phyloP scores from a whole-genome alignment of 2,888 invertebrate genomes.

The Brachypalpus laphriformis region DNA sequence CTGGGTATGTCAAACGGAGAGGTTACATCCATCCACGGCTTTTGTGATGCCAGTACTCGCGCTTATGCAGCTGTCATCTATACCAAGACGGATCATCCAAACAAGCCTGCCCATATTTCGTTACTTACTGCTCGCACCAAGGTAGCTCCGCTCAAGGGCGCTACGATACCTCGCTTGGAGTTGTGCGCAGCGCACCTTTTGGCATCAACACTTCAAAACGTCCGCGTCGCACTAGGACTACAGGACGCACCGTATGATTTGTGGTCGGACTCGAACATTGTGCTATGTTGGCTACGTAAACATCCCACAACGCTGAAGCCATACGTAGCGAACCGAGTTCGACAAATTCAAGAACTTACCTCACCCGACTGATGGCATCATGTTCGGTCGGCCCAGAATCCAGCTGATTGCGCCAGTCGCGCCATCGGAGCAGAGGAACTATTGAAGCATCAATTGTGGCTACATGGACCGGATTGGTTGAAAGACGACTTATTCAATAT shows the following conservation, averaged over 20 bases:
- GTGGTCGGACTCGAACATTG: slow-evolving; percentile 22
- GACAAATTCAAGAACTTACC: slow-evolving; percentile 19
- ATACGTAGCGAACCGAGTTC: slow-evolving; percentile 11
- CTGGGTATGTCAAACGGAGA: background rate
- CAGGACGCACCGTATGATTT: background rate
- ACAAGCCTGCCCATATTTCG: background rate
- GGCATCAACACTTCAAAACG: background rate
- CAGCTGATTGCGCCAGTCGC: slow-evolving; percentile 63
- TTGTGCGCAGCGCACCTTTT: slow-evolving; percentile 19
- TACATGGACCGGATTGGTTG: background rate
- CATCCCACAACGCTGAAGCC: background rate
- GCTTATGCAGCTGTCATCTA: slow-evolving; percentile 31
- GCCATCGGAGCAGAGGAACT: background rate
- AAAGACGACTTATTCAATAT: background rate
- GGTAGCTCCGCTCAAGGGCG: slow-evolving; percentile 20
- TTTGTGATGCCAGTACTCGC: slow-evolving; percentile 16
- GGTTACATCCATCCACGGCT: slow-evolving; percentile 2
- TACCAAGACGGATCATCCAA: background rate
- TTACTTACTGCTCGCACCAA: slow-evolving; percentile 10
- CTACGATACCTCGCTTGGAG: no score
- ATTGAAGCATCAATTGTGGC: background rate
- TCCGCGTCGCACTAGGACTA: background rate
- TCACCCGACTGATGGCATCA: slow-evolving; percentile 63
- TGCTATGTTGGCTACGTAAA: slow-evolving; percentile 36
- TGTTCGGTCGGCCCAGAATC: slow-evolving; percentile 65